Percentiles rank a stretch among this genome's conserved stretches.
Conservation (phyloP, 2,113 vertebrate species). For the Budorcas taxicolor region DNA sequence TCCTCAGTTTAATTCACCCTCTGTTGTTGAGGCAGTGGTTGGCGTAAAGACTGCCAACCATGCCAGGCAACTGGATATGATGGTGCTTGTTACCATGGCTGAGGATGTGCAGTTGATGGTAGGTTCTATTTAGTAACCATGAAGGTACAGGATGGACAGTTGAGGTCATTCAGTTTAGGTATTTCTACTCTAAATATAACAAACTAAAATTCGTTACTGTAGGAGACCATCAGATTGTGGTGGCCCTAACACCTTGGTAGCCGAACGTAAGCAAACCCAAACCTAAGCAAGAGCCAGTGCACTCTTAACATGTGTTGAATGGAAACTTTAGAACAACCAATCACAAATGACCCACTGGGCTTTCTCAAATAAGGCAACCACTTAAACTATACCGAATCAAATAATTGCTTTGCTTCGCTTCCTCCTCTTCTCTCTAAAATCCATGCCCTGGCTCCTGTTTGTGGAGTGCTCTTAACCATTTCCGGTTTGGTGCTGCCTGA, state of each 20-base stretch:
- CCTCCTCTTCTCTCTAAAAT: not conserved
- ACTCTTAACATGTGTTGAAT: not conserved
- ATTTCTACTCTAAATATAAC: not conserved
- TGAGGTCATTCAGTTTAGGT: not conserved
- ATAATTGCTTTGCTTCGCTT: not conserved
- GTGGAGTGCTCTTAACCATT: not conserved
- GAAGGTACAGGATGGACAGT: not conserved
- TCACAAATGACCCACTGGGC: not conserved
- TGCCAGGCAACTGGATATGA: not conserved
- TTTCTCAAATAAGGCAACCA: not conserved
- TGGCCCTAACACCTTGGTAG: not conserved
- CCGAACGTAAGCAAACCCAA: not conserved
- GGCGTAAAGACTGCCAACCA: not conserved
- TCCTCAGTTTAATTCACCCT: not conserved
- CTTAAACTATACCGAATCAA: not conserved
- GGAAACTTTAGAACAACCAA: not conserved
- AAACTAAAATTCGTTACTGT: not conserved
- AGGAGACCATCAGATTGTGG: not conserved
- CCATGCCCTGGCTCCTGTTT: not conserved
- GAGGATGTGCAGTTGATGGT: not conserved
- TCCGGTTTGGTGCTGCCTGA: not conserved
- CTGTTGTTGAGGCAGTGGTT: not conserved
- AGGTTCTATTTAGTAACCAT: not conserved
- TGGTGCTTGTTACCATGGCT: not conserved
- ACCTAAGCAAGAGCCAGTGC: not conserved